Conservation (phyloP, 2,888 invertebrate species). For the Acholoe squamosa region DNA sequence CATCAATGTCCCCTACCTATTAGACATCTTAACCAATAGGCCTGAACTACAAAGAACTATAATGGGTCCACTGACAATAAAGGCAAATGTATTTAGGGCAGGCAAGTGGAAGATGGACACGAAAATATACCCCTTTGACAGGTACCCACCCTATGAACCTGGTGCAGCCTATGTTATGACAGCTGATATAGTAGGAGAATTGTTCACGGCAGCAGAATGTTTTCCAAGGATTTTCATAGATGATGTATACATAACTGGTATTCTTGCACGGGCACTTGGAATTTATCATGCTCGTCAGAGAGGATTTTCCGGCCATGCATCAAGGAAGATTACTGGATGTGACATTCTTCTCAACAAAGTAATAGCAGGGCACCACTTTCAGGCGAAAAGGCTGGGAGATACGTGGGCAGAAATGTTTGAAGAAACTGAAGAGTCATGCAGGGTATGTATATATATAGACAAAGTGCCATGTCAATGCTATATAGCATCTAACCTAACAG, state of each 20-base stretch:
- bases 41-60: slow-evolving; percentile 65
- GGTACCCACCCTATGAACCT: slow-evolving; percentile 70
- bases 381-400: slow-evolving; percentile 7
- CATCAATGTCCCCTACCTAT: slow-evolving; percentile 69
- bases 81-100: slow-evolving; percentile 65
- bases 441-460: neutral
- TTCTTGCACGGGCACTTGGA: no score
- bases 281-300: slow-evolving; percentile 66
- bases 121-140: slow-evolving; percentile 67
- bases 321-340: slow-evolving; percentile 63
- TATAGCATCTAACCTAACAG: no score
- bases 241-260: no score
- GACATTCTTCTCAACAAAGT: slow-evolving; percentile 66
- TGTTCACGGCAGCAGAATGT: slow-evolving; percentile 68
- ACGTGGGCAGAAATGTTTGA: neutral
- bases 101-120: slow-evolving; percentile 68
- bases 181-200: slow-evolving; percentile 66
- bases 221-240: no score
- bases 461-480: no score
- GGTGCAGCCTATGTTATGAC: slow-evolving; percentile 71
- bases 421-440: no score
- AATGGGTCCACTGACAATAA: slow-evolving; percentile 68
- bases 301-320: slow-evolving; percentile 70
- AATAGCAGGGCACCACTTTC: slow-evolving; percentile 66
- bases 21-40: slow-evolving; percentile 58